Base-by-base conservation (phyloP, 2,797 vertebrate genomes). In the Gastrophryne carolinensis region DNA sequence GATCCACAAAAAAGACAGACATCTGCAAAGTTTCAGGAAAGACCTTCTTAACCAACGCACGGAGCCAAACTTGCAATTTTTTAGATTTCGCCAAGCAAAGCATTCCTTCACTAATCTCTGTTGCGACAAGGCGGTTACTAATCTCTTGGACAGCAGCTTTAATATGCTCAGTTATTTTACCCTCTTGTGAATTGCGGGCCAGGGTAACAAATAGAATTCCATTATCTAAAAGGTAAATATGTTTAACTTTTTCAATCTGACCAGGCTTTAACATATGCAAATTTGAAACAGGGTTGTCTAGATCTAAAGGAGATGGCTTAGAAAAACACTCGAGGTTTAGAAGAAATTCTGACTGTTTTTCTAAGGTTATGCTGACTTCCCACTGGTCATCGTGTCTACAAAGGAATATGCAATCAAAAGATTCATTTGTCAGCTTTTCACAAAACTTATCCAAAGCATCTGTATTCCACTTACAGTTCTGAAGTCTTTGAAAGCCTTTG, bases 321-420 rank as follows among this genome's bases (percentile, higher is more conserved):
- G n/a, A 10, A 35, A 29, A 29, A 24, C 24, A 10, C 7, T 9
- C 17, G 19, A 60, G 60, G 24, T 1, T 80, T 34, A 75, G 77
- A 41, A 82, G 69, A 29, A 89, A 62, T 24, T 80, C 79, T 71
- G 76, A 86, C 24, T 72, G 73, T 12, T 52, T 80, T 69, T 83
- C 27, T 83, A 76, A 87, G 75, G 89, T 79, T 52, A 96, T 3
- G 58, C 84, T 86, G 53, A 96, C 81, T 74, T 91, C 81, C 96
- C 94, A 97, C 6, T 75, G 87, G 44, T 81, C 62, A 27, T 79
- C 89, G 71, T 56, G 37, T 0, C 85, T 86, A 78, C 61, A 5
- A 54, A 95, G 79, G 86, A 98, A 95, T 24, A 92, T 83, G 75
- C 94, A 92, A 80, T 79, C 68, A 2, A 98, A 60, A 19, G 68